Percentiles rank a stretch among this genome's conserved stretches.
Conservation (phyloP, 2,113 vertebrate genomes). For the Nothobranchius kuhntae region DNA sequence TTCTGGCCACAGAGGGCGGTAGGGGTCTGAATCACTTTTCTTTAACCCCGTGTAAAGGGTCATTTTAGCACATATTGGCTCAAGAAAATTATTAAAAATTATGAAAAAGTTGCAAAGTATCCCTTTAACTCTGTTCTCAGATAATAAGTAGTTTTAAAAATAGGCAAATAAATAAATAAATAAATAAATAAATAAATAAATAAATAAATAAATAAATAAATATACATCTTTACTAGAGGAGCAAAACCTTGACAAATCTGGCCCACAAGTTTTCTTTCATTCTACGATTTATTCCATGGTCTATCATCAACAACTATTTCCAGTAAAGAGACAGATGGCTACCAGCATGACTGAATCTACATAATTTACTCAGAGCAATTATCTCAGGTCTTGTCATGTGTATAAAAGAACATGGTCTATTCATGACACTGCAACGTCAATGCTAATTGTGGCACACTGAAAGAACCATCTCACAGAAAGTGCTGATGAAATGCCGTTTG, state of each 20-base stretch:
- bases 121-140: not conserved
- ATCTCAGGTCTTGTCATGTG: conserved; percentile 11
- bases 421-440: conserved; percentile 22
- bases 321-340: conserved; percentile 45
- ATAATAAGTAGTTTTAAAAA: not conserved
- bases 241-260: not conserved
- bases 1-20: too few relatives aligned
- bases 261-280: not conserved
- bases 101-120: too few relatives aligned
- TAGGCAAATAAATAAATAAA: too few relatives aligned
- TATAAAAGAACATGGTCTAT: conserved; percentile 21
- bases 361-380: conserved; percentile 22
- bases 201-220: too few relatives aligned
- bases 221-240: not conserved
- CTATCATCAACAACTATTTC: conserved; percentile 21
- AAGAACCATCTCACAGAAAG: conserved; percentile 35
- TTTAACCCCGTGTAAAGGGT: too few relatives aligned
- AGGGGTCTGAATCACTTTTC: too few relatives aligned
- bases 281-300: conserved; percentile 5
- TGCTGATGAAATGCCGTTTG: conserved; percentile 50
- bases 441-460: conserved; percentile 39
- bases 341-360: conserved; percentile 30
- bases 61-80: too few relatives aligned
- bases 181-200: too few relatives aligned
- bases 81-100: too few relatives aligned